These are phyloP conservation scores for Drymonia ruficornis DNA, from an alignment of 2,888 invertebrate genomes.

Conservation along the genomic window DNA sequence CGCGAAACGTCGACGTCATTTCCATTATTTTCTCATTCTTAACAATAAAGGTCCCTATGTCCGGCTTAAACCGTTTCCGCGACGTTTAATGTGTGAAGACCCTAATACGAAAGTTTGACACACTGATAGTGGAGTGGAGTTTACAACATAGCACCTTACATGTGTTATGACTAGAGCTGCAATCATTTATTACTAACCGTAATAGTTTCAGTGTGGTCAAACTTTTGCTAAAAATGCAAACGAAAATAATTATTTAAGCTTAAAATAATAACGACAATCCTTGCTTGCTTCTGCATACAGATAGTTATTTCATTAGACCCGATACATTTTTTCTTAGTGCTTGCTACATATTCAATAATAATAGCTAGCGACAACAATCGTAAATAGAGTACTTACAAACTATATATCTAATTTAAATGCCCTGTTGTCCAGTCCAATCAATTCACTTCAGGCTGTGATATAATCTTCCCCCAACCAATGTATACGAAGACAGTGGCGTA, in stretches of 20 bases:
- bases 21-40: too few relatives aligned
- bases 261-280: too few relatives aligned
- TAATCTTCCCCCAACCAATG: constrained; percentile 75
- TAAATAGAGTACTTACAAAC: background rate
- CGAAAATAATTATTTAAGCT: background rate
- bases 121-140: background rate
- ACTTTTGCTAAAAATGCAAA: background rate
- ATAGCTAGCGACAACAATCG: too few relatives aligned
- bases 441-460: constrained; percentile 33
- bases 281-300: too few relatives aligned
- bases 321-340: too few relatives aligned
- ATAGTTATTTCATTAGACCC: too few relatives aligned
- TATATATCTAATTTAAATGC: background rate
- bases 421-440: constrained; percentile 4
- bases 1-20: too few relatives aligned
- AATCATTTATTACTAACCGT: background rate
- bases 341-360: too few relatives aligned
- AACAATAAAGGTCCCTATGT: too few relatives aligned
- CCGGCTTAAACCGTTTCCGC: too few relatives aligned
- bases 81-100: too few relatives aligned
- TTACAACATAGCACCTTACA: background rate
- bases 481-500: constrained; percentile 77
- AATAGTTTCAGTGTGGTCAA: background rate
- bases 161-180: background rate
- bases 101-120: too few relatives aligned